phyloP scores from a whole-genome alignment of 2,113 vertebrate species.

The cattle (Bos taurus) region ARS-UCD2.0 NC_037347.1:60128001-60128500 shows the following conservation, averaged over 20 bases:
- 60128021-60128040: background rate
- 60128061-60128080: background rate
- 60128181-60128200: background rate
- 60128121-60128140: background rate
- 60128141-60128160: background rate
- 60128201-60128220: background rate
- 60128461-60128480: no score
- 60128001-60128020: background rate
- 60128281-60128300: background rate
- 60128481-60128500: background rate
- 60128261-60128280: background rate
- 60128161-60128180: background rate
- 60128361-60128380: background rate
- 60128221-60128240: background rate
- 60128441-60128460: background rate
- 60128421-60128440: background rate
- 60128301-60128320: background rate
- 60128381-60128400: background rate
- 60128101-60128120: background rate
- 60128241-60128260: background rate
- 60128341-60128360: background rate
- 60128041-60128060: background rate
- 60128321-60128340: background rate
- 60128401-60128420: accelerated
- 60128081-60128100: background rate